Conservation (phyloP, 2,797 vertebrate genomes). For the Enteromius treurensis region DNA sequence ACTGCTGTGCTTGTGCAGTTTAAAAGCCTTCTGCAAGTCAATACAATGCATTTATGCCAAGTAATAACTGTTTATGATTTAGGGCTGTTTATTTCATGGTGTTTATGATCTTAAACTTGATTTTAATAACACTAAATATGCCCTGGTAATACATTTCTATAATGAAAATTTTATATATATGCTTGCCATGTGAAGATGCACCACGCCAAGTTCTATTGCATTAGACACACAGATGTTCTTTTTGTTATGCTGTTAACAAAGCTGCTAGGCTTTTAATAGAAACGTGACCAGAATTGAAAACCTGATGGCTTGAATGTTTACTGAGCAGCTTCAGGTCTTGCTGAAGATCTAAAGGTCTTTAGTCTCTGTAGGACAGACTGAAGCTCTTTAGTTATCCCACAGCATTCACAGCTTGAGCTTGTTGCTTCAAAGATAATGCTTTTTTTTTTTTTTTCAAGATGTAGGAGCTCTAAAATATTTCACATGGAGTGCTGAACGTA, state of each 20-base stretch:
- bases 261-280: conserved; percentile 7
- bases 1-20: neutral
- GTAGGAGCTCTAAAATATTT: neutral
- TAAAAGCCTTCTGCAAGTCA: neutral
- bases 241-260: conserved; percentile 16
- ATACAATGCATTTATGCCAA: neutral
- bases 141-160: neutral
- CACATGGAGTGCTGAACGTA: neutral
- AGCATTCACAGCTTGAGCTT: conserved; percentile 8
- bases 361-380: conserved; percentile 1
- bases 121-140: neutral
- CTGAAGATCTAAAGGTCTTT: conserved; percentile 22
- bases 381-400: conserved; percentile 18
- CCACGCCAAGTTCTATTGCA: neutral
- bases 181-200: neutral
- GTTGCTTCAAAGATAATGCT: conserved; percentile 13
- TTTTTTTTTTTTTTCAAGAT: neutral
- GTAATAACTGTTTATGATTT: neutral
- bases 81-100: neutral
- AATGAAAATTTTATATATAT: neutral
- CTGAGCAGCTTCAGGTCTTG: conserved; percentile 7
- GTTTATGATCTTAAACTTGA: neutral
- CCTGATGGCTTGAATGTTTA: neutral
- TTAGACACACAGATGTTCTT: neutral
- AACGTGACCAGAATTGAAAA: neutral